Evolutionary conservation across 2,888 invertebrate species (phyloP).

Genomic region (Digitonthophagus gazella): DNA sequence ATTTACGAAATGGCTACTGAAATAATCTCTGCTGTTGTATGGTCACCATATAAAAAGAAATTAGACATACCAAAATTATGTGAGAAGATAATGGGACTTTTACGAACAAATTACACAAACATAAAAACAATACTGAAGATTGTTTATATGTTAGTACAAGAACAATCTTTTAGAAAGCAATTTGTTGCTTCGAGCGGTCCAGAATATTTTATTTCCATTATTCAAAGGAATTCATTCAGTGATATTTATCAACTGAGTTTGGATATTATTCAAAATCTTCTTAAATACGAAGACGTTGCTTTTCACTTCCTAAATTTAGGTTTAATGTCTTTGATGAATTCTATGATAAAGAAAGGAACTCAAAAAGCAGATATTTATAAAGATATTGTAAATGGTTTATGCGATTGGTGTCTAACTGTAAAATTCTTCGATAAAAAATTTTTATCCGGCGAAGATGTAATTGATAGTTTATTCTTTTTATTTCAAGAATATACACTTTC

Average conservation of each 20-base stretch:
- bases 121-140: conserved; percentile 13
- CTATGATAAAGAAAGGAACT: conserved; percentile 4
- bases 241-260: conserved; percentile 6
- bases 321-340: conserved; percentile 12
- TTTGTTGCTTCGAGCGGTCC: conserved; percentile 8
- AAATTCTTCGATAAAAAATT: conserved; percentile 30
- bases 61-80: conserved; percentile 1
- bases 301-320: conserved; percentile 19
- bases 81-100: neutral
- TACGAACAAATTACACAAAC: neutral
- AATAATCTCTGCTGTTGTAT: conserved; percentile 5
- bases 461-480: conserved; percentile 32
- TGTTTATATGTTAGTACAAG: conserved; percentile 9
- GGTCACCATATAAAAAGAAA: neutral
- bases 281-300: conserved; percentile 18
- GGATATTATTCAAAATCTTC: conserved; percentile 18
- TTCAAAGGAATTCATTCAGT: conserved; percentile 6
- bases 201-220: neutral
- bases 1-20: neutral
- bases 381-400: conserved; percentile 26
- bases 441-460: conserved; percentile 28
- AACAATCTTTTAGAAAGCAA: conserved; percentile 17
- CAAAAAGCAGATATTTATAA: conserved; percentile 1
- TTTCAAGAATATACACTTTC: conserved; percentile 20
- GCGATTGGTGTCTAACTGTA: conserved; percentile 29